A percentile compares a stretch with the other conserved stretches of the same genome.
Conservation (phyloP, 2,113 vertebrate species). For the Lagopus leucura region DNA sequence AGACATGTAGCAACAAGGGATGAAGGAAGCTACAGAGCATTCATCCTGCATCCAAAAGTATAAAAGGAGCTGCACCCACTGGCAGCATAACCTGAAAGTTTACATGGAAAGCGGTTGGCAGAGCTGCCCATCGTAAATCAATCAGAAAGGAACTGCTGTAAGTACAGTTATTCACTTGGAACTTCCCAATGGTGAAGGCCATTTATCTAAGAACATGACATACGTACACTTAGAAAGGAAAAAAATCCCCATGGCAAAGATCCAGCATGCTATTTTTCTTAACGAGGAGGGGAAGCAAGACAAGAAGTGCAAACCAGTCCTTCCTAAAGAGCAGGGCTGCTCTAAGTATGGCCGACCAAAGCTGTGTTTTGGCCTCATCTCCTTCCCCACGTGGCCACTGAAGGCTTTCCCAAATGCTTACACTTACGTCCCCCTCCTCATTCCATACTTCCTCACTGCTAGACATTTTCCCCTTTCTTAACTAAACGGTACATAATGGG, state of each 20-base stretch:
- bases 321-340: background rate
- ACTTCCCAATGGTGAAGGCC: fast-evolving
- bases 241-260: background rate
- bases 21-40: background rate
- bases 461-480: background rate
- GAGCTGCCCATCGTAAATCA: background rate
- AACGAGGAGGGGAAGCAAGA: background rate
- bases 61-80: background rate
- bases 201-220: background rate
- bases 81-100: background rate
- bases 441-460: background rate
- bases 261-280: background rate
- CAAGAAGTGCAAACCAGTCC: background rate
- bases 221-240: background rate
- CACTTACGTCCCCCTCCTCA: background rate
- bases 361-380: background rate
- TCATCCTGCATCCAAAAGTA: background rate
- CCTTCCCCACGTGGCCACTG: background rate
- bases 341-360: background rate
- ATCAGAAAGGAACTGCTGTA: background rate
- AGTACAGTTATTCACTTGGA: background rate
- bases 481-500: fast-evolving
- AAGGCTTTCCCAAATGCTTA: background rate
- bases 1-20: conserved; percentile 27
- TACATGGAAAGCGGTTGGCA: background rate